A percentile compares a stretch with the other conserved stretches of the same genome.
Evolutionary conservation across 2,113 vertebrate genomes (phyloP).

Genomic region (Amia ocellicauda): DNA sequence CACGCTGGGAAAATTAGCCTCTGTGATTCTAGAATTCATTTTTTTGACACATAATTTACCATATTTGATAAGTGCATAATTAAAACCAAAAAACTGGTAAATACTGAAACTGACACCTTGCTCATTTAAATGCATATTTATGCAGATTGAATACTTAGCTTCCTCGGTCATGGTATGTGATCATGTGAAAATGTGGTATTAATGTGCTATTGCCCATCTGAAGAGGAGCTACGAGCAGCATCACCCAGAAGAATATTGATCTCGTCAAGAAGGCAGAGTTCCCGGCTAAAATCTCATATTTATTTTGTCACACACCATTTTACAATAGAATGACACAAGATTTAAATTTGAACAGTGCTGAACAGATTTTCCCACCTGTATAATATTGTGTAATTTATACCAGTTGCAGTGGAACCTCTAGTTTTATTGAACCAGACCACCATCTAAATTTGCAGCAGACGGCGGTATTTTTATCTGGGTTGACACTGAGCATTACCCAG

Average conservation of each 20-base stretch:
- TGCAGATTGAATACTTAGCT: too few relatives aligned
- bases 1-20: too few relatives aligned
- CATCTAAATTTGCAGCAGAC: background rate
- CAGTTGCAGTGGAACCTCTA: slow-evolving; percentile 15
- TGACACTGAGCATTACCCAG: background rate
- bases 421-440: slow-evolving; percentile 15
- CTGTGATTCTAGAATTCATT: too few relatives aligned
- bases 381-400: slow-evolving; percentile 12
- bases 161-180: too few relatives aligned
- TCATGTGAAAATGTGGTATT: background rate
- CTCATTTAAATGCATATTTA: too few relatives aligned
- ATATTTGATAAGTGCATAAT: too few relatives aligned
- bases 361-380: slow-evolving; percentile 25
- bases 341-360: slow-evolving; percentile 20
- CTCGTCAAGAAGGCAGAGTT: slow-evolving; percentile 4
- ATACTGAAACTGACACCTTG: too few relatives aligned
- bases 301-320: slow-evolving; percentile 23
- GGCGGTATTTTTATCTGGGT: slow-evolving; percentile 11
- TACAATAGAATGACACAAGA: slow-evolving; percentile 1
- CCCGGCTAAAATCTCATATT: slow-evolving; percentile 23
- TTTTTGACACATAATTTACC: too few relatives aligned
- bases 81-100: too few relatives aligned
- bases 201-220: slow-evolving; percentile 8
- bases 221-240: slow-evolving; percentile 22
- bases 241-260: slow-evolving; percentile 25